Percentiles rank a stretch among this genome's conserved stretches.
Conservation (phyloP, 2,113 vertebrate species). For the Lagenorhynchus albirostris region DNA sequence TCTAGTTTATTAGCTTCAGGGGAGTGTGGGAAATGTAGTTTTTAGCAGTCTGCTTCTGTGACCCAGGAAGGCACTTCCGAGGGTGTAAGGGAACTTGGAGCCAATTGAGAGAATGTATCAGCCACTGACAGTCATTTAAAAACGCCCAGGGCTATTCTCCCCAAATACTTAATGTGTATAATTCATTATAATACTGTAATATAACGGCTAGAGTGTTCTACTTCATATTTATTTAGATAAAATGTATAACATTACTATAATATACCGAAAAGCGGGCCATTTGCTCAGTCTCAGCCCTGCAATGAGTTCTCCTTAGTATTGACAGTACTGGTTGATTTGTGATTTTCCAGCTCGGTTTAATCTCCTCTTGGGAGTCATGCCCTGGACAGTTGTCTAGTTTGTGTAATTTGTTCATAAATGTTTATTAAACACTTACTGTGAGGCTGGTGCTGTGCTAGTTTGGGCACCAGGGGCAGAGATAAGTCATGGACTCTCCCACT, state of each 20-base stretch:
- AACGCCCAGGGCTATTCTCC: background rate
- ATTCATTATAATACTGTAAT: background rate
- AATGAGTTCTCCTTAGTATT: background rate
- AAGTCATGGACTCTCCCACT: background rate
- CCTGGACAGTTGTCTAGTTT: background rate
- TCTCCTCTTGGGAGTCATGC: background rate
- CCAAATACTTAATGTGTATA: background rate
- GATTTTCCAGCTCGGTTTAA: conserved; percentile 18
- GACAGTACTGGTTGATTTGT: background rate
- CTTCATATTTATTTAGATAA: background rate
- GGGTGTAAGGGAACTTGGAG: background rate
- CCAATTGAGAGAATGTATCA: background rate
- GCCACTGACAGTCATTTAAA: background rate
- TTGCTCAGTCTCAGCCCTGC: background rate
- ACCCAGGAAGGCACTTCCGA: background rate
- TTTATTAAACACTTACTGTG: conserved; percentile 21
- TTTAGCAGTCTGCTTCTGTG: background rate
- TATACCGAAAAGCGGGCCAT: background rate
- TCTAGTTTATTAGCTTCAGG: background rate
- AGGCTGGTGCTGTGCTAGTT: background rate
- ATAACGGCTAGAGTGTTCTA: background rate
- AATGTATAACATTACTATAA: background rate
- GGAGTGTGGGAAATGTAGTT: background rate
- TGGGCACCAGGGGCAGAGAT: background rate
- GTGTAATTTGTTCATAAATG: background rate